A percentile compares a stretch with the other conserved stretches of the same genome.
These are phyloP conservation scores for Xiphophorus birchmanni DNA, from an alignment of 2,797 vertebrate genomes.

Conservation along the genomic window DNA sequence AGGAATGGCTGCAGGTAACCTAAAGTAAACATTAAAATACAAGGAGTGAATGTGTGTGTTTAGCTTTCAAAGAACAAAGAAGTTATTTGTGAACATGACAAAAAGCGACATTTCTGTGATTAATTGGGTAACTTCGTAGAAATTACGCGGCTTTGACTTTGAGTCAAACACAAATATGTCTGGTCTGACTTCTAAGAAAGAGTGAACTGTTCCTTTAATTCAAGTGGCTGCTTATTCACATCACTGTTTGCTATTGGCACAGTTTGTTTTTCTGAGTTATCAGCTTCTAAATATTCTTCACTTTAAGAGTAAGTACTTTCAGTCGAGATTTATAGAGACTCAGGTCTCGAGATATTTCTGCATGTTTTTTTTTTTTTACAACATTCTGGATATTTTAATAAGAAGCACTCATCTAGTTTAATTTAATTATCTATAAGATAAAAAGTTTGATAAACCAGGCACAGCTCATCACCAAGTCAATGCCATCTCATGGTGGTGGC, in stretches of 20 bases:
- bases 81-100: background rate
- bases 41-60: background rate
- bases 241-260: background rate
- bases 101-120: background rate
- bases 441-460: too few relatives aligned
- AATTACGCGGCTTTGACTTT: background rate
- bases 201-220: constrained; percentile 1
- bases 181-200: background rate
- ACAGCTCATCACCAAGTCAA: too few relatives aligned
- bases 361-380: background rate
- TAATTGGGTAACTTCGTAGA: background rate
- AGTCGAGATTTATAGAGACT: background rate
- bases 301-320: background rate
- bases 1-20: constrained; percentile 6
- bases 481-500: too few relatives aligned
- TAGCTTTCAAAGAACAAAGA: background rate
- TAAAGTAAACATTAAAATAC: background rate
- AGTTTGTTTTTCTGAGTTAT: background rate
- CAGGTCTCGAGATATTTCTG: background rate
- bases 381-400: background rate
- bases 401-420: background rate
- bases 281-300: background rate
- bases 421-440: background rate
- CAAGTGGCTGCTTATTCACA: background rate
- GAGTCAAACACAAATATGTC: background rate